A percentile compares a stretch with the other conserved stretches of the same genome.
Conservation (phyloP, 1,140 invertebrate genomes). For the Diachasmimorpha longicaudata region DNA sequence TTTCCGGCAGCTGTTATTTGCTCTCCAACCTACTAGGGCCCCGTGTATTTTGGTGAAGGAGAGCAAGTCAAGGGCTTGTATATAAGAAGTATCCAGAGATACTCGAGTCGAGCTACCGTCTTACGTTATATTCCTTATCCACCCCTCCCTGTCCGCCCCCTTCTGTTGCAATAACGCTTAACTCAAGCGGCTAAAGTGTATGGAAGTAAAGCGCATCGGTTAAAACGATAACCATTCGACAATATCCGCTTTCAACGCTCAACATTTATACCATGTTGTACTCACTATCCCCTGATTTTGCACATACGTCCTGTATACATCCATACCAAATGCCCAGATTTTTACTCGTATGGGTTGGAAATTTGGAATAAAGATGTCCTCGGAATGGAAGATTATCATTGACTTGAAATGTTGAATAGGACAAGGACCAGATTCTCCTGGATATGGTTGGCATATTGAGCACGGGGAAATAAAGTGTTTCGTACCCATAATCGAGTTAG, state of each 20-base stretch:
- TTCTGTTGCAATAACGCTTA: slow-evolving; percentile 20
- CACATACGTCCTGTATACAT: neutral
- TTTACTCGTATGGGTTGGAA: neutral
- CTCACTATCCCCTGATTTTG: neutral
- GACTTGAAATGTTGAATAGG: no score
- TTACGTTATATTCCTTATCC: slow-evolving; percentile 21
- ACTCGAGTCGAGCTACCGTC: slow-evolving; percentile 11
- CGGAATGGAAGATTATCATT: neutral
- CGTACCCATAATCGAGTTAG: no score
- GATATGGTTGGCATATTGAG: no score
- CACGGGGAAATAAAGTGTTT: no score
- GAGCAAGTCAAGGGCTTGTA: slow-evolving; percentile 18
- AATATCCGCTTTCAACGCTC: slow-evolving; percentile 24
- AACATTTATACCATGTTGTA: neutral
- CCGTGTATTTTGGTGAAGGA: slow-evolving; percentile 9
- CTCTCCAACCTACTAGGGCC: slow-evolving; percentile 14
- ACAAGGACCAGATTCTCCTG: no score
- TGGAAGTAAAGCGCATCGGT: slow-evolving; percentile 7
- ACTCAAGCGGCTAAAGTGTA: neutral
- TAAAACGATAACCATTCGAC: slow-evolving; percentile 23
- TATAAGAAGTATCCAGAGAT: slow-evolving; percentile 19
- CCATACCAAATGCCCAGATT: neutral
- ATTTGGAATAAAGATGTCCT: neutral
- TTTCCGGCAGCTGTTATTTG: slow-evolving; percentile 35
- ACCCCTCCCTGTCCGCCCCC: neutral